Evolutionary conservation across 64 coral and sea anemone species (phyloP).

Genomic region (Cladopsammia gracilis): DNA sequence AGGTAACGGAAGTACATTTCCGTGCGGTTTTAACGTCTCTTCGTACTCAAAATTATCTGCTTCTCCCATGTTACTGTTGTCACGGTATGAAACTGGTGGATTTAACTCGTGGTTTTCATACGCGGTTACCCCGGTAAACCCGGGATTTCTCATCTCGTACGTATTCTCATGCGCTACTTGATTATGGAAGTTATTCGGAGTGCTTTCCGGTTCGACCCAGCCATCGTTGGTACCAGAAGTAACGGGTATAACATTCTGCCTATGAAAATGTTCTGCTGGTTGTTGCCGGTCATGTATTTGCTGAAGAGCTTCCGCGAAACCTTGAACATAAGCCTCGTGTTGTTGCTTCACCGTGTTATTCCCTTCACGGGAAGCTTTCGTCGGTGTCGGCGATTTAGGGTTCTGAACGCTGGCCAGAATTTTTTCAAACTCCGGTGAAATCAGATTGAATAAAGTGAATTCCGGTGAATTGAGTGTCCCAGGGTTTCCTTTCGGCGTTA

Average conservation of each 20-base stretch:
- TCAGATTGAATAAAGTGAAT: slow-evolving; percentile 85
- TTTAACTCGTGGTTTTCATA: slow-evolving; percentile 39
- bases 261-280: slow-evolving; percentile 46
- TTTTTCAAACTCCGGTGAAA: slow-evolving; percentile 98
- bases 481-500: slow-evolving; percentile 79
- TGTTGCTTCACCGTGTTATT: slow-evolving; percentile 78
- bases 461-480: slow-evolving; percentile 83
- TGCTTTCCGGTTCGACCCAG: slow-evolving; percentile 17
- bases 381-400: slow-evolving; percentile 71
- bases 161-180: slow-evolving; percentile 20
- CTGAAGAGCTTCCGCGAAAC: slow-evolving; percentile 93
- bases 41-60: slow-evolving; percentile 55
- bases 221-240: slow-evolving; percentile 12
- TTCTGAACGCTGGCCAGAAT: slow-evolving; percentile 91
- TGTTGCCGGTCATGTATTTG: slow-evolving; percentile 79
- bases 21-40: slow-evolving; percentile 29
- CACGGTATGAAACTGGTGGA: neutral
- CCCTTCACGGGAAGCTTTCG: slow-evolving; percentile 47
- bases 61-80: slow-evolving; percentile 29
- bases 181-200: slow-evolving; percentile 10
- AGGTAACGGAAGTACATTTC: slow-evolving; percentile 80
- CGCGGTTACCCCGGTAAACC: neutral
- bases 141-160: neutral
- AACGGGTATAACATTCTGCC: slow-evolving; percentile 40
- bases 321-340: slow-evolving; percentile 89